phyloP scores from a whole-genome alignment of 2,888 invertebrate species.

The Craniophora ligustri region DNA sequence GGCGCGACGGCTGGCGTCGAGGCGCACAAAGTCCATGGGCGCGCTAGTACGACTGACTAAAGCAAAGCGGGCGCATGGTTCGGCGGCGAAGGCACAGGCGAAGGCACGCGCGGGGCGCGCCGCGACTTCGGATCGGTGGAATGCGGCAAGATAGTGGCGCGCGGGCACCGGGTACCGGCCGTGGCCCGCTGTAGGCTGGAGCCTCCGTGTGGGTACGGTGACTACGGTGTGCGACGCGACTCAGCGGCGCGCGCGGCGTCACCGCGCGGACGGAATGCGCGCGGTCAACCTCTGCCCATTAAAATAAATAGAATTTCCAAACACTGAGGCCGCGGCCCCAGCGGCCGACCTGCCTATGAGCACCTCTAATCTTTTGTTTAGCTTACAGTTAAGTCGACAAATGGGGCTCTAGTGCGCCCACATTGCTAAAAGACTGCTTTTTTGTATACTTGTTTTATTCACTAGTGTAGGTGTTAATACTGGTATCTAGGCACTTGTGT shows the following conservation, averaged over 20 bases:
- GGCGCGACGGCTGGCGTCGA: conserved; percentile 63
- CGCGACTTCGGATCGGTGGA: conserved; percentile 85
- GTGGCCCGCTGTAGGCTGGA: conserved; percentile 74
- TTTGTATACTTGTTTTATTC: neutral
- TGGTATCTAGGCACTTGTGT: neutral
- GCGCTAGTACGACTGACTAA: conserved; percentile 81
- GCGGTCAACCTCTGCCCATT: conserved; percentile 73
- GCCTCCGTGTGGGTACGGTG: conserved; percentile 60
- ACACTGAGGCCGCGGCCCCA: conserved; percentile 58
- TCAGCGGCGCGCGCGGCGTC: conserved; percentile 58
- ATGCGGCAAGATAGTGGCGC: conserved; percentile 83
- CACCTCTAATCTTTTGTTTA: conserved; percentile 60
- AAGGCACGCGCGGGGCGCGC: conserved; percentile 85
- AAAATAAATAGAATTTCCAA: conserved; percentile 72
- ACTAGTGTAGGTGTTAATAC: neutral
- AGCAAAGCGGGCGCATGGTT: conserved; percentile 91
- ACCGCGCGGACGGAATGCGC: conserved; percentile 69
- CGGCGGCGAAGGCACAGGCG: conserved; percentile 87
- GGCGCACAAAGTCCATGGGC: conserved; percentile 73
- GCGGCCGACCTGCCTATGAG: conserved; percentile 53
- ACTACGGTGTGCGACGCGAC: conserved; percentile 62
- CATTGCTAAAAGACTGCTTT: conserved; percentile 5
- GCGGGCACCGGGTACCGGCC: conserved; percentile 74
- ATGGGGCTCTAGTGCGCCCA: conserved; percentile 25
- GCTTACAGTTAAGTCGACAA: conserved; percentile 50